Evolutionary conservation across 2,888 invertebrate species (phyloP).

Genomic region (Apamea epomidion): DNA sequence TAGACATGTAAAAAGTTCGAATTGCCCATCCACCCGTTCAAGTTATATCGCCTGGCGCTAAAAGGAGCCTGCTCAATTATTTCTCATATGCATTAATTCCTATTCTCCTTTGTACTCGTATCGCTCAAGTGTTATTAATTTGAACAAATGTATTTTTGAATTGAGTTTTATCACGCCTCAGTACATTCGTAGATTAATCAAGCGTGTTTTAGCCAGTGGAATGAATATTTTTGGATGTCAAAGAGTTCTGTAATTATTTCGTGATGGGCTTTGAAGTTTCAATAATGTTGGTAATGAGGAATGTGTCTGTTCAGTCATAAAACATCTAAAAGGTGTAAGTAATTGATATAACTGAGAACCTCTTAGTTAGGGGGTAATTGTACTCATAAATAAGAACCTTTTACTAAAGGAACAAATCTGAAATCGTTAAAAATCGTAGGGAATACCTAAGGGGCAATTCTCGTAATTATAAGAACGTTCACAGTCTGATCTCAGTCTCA

Average conservation of each 20-base stretch:
- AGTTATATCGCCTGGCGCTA: slow-evolving; percentile 14
- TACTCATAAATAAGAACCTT: too few species aligned
- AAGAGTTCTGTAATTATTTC: slow-evolving; percentile 22
- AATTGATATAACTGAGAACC: too few species aligned
- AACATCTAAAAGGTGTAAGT: too few species aligned
- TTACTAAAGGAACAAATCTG: too few species aligned
- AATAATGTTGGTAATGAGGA: neutral
- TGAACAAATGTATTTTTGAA: slow-evolving; percentile 58
- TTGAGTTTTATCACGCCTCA: slow-evolving; percentile 41
- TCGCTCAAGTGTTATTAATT: slow-evolving; percentile 30
- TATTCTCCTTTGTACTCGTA: slow-evolving; percentile 34
- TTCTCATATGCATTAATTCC: slow-evolving; percentile 37
- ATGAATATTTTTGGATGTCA: slow-evolving; percentile 27
- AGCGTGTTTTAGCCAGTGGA: slow-evolving; percentile 18
- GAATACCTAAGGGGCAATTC: too few species aligned
- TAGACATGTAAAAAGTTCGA: neutral
- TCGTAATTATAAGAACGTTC: too few species aligned
- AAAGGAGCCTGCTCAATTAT: slow-evolving; percentile 38
- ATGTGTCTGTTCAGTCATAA: too few species aligned
- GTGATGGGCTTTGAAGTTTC: neutral
- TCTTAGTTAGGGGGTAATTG: too few species aligned
- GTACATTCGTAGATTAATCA: slow-evolving; percentile 30
- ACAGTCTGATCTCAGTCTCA: too few species aligned
- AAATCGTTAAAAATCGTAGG: too few species aligned
- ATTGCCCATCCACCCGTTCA: slow-evolving; percentile 15